phyloP scores from a whole-genome alignment of 2,797 vertebrate species.

The Siniperca obscura region DNA sequence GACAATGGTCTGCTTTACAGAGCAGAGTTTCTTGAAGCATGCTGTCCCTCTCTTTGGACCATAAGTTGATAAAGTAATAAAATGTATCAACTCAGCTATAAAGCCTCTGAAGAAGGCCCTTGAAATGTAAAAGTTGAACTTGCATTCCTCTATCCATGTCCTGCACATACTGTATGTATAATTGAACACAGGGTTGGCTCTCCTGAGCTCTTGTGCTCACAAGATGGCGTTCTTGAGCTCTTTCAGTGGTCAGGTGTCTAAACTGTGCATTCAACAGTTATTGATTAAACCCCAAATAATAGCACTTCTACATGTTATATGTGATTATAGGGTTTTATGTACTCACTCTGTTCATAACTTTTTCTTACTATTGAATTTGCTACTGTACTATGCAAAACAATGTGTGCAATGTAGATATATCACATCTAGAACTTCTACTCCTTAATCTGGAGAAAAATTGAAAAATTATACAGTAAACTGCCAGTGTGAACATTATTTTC shows the following conservation, averaged over 20 bases:
- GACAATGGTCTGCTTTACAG: not conserved
- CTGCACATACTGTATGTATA: not conserved
- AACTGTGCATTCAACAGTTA: not conserved
- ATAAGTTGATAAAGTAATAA: too few species aligned
- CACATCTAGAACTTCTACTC: not conserved
- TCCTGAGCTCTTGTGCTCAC: not conserved
- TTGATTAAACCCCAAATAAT: not conserved
- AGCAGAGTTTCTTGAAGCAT: too few species aligned
- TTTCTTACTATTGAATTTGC: not conserved
- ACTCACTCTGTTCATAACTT: not conserved
- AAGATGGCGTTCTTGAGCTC: slow-evolving; percentile 33
- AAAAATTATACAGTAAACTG: not conserved
- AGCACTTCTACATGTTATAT: not conserved
- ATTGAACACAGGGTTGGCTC: too few species aligned
- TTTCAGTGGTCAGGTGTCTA: not conserved
- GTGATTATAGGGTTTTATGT: not conserved
- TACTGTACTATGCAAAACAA: not conserved
- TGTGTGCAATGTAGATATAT: not conserved
- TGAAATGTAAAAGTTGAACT: not conserved
- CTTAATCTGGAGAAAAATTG: not conserved
- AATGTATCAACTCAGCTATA: not conserved
- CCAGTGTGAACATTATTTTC: not conserved
- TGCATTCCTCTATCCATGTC: not conserved
- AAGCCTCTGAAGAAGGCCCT: too few species aligned
- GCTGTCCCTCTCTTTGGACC: too few species aligned